Base-by-base conservation (phyloP, 2,888 invertebrate species). In the Hoplodrina blanda region DNA sequence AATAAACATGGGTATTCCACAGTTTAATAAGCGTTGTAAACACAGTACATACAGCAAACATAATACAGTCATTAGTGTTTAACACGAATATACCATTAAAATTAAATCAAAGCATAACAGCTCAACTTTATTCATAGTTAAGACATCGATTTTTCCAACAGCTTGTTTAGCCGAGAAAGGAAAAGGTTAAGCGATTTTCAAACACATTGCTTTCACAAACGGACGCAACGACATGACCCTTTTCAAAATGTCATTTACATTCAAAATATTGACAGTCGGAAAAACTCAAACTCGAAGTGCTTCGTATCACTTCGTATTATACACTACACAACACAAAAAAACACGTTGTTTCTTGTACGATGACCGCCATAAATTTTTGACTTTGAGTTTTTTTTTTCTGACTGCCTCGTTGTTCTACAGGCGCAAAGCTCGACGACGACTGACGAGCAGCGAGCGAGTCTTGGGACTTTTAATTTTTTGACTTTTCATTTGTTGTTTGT, bases 71-170 rank as follows among this genome's bases (percentile, higher is more conserved):
- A 80, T 80, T 80, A 68, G 20, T 8, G 62, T 72, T 37, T 20
- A 55, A 33, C 78, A 78, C 62, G 57, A 77, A 65, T 54, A 11
- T 57, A 52, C 13, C 37, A 81, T 77, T 77, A 76, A 64, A 50
- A 57, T 54, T 80, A 62, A 70, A 70, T 56, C 60, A 62, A 30
- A 57, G 11, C 54, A 62, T 44, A 60, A 61, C 49, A 69, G 30
- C 37, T 55, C n/a, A 17, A 68, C 30, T 56, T 65, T 59, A 76
- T 30, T 68, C n/a, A 70, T 56, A 72, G 33, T 66, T 59, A 53
- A 62, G 69, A 65, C 52, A 82, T 84, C 53, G 71, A 66, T 70
- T 63, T 67, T 63, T 62, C 41, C 7, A 62, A n/a, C 30, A 50
- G 37, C 33, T 59, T 60, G 46, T 56, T 25, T 11, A 57, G 8